Evolutionary conservation across 2,888 invertebrate species (phyloP).

Genomic region (Leptopilina syphax): DNA sequence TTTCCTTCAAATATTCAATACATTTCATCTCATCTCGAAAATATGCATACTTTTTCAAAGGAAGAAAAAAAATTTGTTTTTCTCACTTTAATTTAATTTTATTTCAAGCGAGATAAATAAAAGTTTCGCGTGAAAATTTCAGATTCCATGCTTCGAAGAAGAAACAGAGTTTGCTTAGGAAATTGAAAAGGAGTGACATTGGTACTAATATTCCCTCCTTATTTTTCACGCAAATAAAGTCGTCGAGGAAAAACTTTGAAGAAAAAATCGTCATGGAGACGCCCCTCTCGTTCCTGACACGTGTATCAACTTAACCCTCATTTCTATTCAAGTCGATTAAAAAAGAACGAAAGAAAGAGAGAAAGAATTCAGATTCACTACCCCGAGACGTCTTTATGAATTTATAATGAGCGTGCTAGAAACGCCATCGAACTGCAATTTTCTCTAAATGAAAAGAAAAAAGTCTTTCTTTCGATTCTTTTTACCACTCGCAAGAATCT

Average conservation of each 20-base stretch:
- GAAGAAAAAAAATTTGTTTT: background rate
- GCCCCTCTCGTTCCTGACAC: slow-evolving; percentile 5
- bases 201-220: background rate
- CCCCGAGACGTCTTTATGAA: slow-evolving; percentile 38
- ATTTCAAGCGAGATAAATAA: background rate
- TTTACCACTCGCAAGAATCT: background rate
- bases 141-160: background rate
- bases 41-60: background rate
- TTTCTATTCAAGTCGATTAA: slow-evolving; percentile 40
- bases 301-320: slow-evolving; percentile 34
- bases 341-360: background rate
- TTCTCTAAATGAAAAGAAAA: background rate
- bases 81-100: background rate
- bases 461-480: background rate
- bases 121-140: background rate
- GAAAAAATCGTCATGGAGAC: slow-evolving; percentile 38
- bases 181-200: background rate
- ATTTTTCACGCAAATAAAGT: slow-evolving; percentile 22
- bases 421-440: background rate
- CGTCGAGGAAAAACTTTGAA: background rate
- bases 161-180: background rate
- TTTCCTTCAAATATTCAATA: too few species aligned
- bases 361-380: slow-evolving; percentile 11
- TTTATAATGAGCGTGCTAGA: slow-evolving; percentile 27
- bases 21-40: too few species aligned